phyloP scores from a whole-genome alignment of 1,140 invertebrate species.

The Aricia agestis region DNA sequence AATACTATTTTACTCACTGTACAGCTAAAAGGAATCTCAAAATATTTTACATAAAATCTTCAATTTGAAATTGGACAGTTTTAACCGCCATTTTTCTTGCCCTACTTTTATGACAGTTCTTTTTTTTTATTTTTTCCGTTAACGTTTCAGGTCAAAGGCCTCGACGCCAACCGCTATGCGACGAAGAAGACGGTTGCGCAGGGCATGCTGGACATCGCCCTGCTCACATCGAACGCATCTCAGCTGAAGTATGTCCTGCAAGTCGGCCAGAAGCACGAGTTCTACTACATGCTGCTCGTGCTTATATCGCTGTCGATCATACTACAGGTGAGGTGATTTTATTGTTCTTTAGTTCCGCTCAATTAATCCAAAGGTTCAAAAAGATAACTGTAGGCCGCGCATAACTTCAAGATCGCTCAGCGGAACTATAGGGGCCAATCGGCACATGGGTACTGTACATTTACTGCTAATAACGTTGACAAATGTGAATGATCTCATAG shows the following conservation, averaged over 20 bases:
- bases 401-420: too few species aligned
- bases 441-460: too few species aligned
- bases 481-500: too few species aligned
- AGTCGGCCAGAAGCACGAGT: conserved; percentile 88
- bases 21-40: too few species aligned
- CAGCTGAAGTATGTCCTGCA: conserved; percentile 92
- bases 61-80: neutral
- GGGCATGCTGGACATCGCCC: conserved; percentile 87
- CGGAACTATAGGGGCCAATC: too few species aligned
- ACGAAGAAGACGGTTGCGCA: conserved; percentile 93
- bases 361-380: too few species aligned
- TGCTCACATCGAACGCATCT: conserved; percentile 89
- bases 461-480: too few species aligned
- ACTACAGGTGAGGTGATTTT: conserved; percentile 83
- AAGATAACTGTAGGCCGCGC: too few species aligned
- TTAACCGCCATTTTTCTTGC: neutral
- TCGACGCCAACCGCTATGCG: conserved; percentile 89
- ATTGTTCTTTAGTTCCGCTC: conserved; percentile 12
- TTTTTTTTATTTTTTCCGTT: conserved; percentile 6
- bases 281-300: conserved; percentile 87
- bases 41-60: too few species aligned
- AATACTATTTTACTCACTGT: too few species aligned
- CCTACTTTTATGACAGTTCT: neutral
- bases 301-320: conserved; percentile 90
- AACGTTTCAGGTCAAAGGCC: conserved; percentile 77